These are phyloP conservation scores for Lithophane socia DNA, from an alignment of 2,888 invertebrate genomes.

Conservation along the genomic window DNA sequence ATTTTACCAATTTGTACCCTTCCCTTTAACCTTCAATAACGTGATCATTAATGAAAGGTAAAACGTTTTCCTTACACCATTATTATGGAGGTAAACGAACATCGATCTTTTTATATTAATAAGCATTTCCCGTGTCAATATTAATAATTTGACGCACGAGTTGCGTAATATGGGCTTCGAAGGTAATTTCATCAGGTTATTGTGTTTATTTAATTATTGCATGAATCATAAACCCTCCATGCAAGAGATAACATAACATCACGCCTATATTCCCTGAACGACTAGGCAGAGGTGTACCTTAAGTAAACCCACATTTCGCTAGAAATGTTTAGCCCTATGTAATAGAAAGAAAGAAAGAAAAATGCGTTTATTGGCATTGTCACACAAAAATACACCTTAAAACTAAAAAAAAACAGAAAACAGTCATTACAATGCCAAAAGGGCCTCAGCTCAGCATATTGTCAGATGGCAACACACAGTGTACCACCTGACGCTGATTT, in stretches of 20 bases:
- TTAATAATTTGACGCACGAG: neutral
- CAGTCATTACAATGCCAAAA: too few species aligned
- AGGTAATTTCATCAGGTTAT: constrained; percentile 10
- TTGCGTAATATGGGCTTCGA: neutral
- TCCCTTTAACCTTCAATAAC: neutral
- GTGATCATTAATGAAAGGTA: constrained; percentile 1
- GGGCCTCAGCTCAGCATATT: too few species aligned
- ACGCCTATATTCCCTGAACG: neutral
- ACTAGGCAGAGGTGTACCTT: neutral
- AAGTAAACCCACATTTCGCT: neutral
- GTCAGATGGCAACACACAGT: too few species aligned
- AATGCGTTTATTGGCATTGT: too few species aligned
- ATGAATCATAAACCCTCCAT: neutral
- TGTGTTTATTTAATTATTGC: neutral
- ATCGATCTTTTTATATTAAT: constrained; percentile 36
- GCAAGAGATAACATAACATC: neutral
- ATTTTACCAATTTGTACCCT: constrained; percentile 9
- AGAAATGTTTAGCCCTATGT: neutral
- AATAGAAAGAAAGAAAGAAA: too few species aligned
- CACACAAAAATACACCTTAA: too few species aligned
- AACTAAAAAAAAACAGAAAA: too few species aligned
- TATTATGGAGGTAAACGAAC: constrained; percentile 13
- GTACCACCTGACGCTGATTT: too few species aligned
- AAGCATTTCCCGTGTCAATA: constrained; percentile 12
- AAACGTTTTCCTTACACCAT: constrained; percentile 13